Evolutionary conservation across 2,888 invertebrate species (phyloP).

Genomic region (Erebia ligea): DNA sequence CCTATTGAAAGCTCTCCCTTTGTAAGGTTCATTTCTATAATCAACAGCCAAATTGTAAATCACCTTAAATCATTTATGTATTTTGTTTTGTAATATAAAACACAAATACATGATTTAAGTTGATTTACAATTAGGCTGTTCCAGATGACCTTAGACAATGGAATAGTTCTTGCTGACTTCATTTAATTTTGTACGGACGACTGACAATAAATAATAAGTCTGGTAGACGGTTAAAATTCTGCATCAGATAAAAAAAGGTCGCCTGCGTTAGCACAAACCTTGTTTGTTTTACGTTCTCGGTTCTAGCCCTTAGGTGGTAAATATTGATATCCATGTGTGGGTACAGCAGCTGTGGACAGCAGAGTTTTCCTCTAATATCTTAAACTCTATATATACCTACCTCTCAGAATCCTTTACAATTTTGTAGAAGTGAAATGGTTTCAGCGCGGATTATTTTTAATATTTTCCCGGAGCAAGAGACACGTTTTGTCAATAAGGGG

Average conservation of each 20-base stretch:
- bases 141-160: too few relatives aligned
- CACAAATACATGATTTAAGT: too few relatives aligned
- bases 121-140: too few relatives aligned
- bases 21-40: too few relatives aligned
- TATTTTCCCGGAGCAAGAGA: slow-evolving; percentile 61
- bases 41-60: too few relatives aligned
- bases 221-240: background rate
- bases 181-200: too few relatives aligned
- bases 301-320: background rate
- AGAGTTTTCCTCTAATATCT: slow-evolving; percentile 25
- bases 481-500: slow-evolving; percentile 77
- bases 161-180: too few relatives aligned
- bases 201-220: too few relatives aligned
- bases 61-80: too few relatives aligned
- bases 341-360: background rate
- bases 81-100: too few relatives aligned
- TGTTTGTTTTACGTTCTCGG: background rate
- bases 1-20: too few relatives aligned
- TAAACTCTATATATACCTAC: slow-evolving; percentile 25
- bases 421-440: slow-evolving; percentile 50
- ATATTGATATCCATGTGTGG: background rate
- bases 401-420: slow-evolving; percentile 46
- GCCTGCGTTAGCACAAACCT: background rate
- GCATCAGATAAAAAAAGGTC: background rate
- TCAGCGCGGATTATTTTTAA: slow-evolving; percentile 62